Conservation (phyloP, 2,797 vertebrate genomes). For the Eurystomus glaucurus region DNA sequence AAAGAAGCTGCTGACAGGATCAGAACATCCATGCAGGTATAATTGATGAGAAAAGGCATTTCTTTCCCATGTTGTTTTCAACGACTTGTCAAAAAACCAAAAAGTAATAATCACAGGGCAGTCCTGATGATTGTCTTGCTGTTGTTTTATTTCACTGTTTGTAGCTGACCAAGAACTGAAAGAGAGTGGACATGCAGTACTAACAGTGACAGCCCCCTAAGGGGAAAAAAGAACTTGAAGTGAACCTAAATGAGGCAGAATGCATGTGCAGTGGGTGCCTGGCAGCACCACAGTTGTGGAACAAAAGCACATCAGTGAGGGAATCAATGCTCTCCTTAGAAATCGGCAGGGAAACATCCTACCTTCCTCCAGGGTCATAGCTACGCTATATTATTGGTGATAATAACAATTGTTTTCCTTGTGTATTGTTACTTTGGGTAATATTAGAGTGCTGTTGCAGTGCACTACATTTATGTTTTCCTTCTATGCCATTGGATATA, state of each 20-base stretch:
- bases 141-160: not conserved
- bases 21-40: not conserved
- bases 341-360: not conserved
- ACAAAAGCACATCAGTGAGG: not conserved
- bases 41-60: not conserved
- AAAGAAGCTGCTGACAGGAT: not conserved
- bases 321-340: not conserved
- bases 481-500: not conserved
- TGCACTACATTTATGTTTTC: not conserved
- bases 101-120: not conserved
- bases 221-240: not conserved
- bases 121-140: not conserved
- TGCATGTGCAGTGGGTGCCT: accelerated
- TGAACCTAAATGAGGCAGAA: not conserved
- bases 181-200: not conserved
- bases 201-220: not conserved
- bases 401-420: not conserved
- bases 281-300: not conserved
- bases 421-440: not conserved
- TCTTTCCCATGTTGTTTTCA: not conserved
- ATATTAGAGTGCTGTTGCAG: not conserved
- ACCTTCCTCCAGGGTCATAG: not conserved
- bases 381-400: not conserved
- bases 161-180: not conserved
- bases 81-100: not conserved